Evolutionary conservation across 92 coral and sea anemone genomes (phyloP), one percentile per base, ranked within the genome.

Genomic region (Chrysogorgia sp.): DNA sequence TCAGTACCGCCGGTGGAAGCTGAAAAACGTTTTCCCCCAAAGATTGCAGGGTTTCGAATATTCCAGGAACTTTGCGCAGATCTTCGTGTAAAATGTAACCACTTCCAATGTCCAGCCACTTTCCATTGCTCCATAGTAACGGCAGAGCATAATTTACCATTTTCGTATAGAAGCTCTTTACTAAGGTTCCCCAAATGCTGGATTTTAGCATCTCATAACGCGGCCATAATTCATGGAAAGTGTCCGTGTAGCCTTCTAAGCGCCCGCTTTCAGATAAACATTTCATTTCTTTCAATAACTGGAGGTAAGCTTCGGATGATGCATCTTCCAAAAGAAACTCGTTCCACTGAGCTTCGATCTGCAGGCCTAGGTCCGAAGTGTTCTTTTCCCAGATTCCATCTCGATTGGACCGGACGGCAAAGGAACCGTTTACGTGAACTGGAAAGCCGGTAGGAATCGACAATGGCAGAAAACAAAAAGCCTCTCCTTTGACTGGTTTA

Each of bases 361-460:
- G 92, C 34, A 63, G 87, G 4, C 37, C n/a, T 30, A 6, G 34
- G 21, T 83, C 90, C 17, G 88, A 79, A 2, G 92, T 88, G n/a
- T 85, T 85, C 71, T 76, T 67, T 72, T 88, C 92, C 96, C 96
- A 91, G 74, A 91, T 91, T 41, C 90, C 90, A 26, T 92, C 86
- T 7, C 96, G 92, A 82, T 91, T 91, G 30, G 90, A 89, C 0
- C 88, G 89, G 26, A 91, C 86, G 21, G 96, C 94, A 60, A 90
- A 90, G 75, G 84, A 87, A 1, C 91, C 91, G 52, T 90, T 90
- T 29, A 87, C 84, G 45, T 90, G 94, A 4, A 87, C 94, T 34
- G 94, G 94, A 43, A 90, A 75, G 17, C 94, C 94, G 14, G 92
- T 91, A 55, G 89, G 65, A 59, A 91, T 89, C 23, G 92, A 89